Percentiles rank a stretch among this genome's conserved stretches.
Evolutionary conservation across 1,140 invertebrate genomes (phyloP).

Genomic region (Brachionus sp.): DNA sequence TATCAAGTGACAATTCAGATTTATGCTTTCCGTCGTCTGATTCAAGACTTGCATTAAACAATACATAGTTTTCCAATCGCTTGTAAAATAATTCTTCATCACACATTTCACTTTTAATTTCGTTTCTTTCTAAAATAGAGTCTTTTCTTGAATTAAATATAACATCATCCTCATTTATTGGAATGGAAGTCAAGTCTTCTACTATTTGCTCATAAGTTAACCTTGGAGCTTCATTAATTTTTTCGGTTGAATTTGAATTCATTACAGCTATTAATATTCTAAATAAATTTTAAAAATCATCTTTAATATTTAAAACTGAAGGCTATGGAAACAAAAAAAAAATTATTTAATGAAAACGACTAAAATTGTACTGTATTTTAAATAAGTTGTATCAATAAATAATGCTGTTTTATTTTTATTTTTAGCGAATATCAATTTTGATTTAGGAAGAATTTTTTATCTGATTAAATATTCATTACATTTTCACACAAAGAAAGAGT

Average conservation of each 20-base stretch:
- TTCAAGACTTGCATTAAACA: slow-evolving; percentile 10
- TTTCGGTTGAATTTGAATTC: neutral
- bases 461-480: no score
- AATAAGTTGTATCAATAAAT: no score
- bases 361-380: no score
- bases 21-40: neutral
- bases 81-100: neutral
- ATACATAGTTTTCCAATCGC: neutral
- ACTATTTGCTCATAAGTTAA: slow-evolving; percentile 22
- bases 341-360: no score
- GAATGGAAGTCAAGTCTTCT: neutral
- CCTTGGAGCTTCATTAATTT: neutral
- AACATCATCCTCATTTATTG: slow-evolving; percentile 6
- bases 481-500: no score
- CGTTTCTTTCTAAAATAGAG: neutral
- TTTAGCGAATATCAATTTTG: no score
- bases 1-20: slow-evolving; percentile 14
- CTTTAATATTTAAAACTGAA: neutral
- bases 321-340: no score
- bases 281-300: neutral
- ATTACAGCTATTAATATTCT: neutral
- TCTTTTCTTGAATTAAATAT: neutral
- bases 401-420: no score
- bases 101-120: neutral
- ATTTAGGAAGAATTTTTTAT: no score